Evolutionary conservation across 2,113 vertebrate genomes (phyloP).

Genomic region (Drymodes brunneopygia): DNA sequence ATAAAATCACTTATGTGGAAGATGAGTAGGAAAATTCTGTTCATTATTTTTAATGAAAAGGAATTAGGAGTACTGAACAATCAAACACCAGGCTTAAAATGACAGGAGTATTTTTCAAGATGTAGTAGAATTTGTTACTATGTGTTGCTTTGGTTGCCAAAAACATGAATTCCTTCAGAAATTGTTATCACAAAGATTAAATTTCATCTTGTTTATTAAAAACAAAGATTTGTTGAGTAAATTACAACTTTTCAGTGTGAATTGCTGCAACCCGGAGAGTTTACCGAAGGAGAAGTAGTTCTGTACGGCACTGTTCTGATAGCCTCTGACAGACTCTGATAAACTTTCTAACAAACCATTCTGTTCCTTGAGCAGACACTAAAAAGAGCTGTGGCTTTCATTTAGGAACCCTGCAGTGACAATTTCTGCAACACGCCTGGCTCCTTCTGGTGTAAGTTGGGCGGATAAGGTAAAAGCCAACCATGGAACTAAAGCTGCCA

Average conservation of each 20-base stretch:
- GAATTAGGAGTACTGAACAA: not conserved
- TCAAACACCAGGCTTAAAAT: not conserved
- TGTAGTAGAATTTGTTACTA: not conserved
- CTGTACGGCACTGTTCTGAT: accelerated
- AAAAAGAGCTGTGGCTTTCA: not conserved
- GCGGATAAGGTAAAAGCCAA: slow-evolving; percentile 93
- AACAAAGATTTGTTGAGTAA: not conserved
- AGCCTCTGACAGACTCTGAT: not conserved
- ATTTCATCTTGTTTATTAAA: not conserved
- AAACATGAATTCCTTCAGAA: not conserved
- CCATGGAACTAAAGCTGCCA: slow-evolving; percentile 70
- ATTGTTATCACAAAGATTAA: not conserved
- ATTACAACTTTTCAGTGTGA: not conserved
- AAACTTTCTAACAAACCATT: not conserved
- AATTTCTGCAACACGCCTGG: slow-evolving; percentile 78
- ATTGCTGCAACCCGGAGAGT: not conserved
- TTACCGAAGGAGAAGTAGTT: not conserved
- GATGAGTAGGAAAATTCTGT: not conserved
- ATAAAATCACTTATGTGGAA: not conserved
- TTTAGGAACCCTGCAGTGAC: slow-evolving; percentile 80
- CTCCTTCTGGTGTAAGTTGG: slow-evolving; percentile 90
- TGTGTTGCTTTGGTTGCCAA: not conserved
- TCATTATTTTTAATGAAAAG: not conserved
- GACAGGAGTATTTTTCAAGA: not conserved
- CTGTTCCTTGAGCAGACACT: not conserved